Conservation (phyloP, 2,888 invertebrate species). For the Hipparchia semele region DNA sequence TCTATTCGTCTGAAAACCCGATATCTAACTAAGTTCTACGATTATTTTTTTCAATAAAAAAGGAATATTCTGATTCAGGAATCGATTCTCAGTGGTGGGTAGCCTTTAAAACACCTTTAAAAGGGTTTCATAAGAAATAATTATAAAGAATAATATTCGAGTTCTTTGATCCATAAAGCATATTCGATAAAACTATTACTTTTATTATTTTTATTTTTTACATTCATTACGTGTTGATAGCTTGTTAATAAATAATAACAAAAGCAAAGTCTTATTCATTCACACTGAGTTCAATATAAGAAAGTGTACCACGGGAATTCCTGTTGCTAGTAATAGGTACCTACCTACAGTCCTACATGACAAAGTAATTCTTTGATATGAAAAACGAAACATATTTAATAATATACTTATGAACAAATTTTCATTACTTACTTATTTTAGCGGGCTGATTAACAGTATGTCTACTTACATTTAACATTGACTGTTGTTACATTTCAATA, state of each 20-base stretch:
- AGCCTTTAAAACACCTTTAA: too few relatives aligned
- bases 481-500: conserved; percentile 34
- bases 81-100: too few relatives aligned
- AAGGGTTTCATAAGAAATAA: too few relatives aligned
- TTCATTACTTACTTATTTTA: neutral
- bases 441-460: neutral
- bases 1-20: neutral
- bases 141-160: too few relatives aligned
- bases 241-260: neutral
- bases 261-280: neutral
- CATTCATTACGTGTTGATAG: neutral
- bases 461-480: conserved; percentile 31
- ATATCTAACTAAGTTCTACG: neutral
- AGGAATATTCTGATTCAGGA: neutral
- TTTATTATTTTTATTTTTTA: neutral
- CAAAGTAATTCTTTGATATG: neutral
- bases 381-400: neutral
- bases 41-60: neutral
- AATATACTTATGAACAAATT: neutral
- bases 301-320: conserved; percentile 22
- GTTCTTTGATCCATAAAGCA: too few relatives aligned
- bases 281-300: neutral
- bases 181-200: too few relatives aligned
- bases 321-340: neutral
- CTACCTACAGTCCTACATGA: too few relatives aligned